Percentiles rank a stretch among this genome's conserved stretches.
Evolutionary conservation across 2,113 vertebrate species (phyloP).

Genomic region (Serinus canaria): DNA sequence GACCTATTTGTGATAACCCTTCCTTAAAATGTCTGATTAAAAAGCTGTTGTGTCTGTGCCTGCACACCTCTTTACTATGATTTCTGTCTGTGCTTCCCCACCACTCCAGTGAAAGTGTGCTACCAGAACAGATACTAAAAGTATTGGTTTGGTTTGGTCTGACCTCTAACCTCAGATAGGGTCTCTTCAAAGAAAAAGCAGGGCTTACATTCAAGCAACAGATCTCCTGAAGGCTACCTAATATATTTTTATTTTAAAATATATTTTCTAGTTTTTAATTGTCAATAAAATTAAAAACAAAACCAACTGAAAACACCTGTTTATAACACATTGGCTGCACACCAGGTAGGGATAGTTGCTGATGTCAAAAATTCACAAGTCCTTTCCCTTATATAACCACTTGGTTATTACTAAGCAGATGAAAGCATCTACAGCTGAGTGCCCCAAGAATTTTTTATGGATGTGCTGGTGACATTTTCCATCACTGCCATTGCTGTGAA

Average conservation of each 20-base stretch:
- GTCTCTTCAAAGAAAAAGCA: background rate
- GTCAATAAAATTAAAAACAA: background rate
- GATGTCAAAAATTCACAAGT: background rate
- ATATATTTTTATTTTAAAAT: background rate
- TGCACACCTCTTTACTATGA: background rate
- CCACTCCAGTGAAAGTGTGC: background rate
- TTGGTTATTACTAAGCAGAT: background rate
- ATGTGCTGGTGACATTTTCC: background rate
- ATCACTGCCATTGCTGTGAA: background rate
- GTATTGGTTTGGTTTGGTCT: background rate
- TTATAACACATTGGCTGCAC: accelerated
- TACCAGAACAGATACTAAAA: background rate
- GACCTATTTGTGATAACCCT: background rate
- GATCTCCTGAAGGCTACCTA: background rate
- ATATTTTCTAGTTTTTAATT: background rate
- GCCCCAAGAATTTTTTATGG: background rate
- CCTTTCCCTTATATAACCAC: background rate
- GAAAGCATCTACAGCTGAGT: background rate
- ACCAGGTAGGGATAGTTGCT: background rate
- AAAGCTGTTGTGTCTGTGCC: background rate
- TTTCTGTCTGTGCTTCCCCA: background rate
- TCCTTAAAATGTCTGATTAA: background rate
- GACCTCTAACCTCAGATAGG: background rate
- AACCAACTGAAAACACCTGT: background rate
- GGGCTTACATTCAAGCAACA: background rate